phyloP scores from a whole-genome alignment of 2,113 vertebrate genomes.

The Cromileptes altivelis region DNA sequence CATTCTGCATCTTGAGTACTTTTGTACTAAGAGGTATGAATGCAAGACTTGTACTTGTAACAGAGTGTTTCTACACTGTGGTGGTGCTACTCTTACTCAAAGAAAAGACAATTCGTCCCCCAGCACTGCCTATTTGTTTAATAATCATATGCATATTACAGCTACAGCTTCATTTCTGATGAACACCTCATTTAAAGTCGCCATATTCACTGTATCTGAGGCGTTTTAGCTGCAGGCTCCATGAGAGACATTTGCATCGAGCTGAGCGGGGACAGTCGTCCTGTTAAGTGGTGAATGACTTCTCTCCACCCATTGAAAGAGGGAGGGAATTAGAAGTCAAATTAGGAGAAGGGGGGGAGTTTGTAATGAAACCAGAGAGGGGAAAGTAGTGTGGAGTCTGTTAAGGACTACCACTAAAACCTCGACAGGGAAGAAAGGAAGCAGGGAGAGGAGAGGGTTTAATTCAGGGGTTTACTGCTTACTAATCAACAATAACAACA shows the following conservation, averaged over 20 bases:
- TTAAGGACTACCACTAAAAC: background rate
- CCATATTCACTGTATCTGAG: background rate
- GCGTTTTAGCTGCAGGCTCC: background rate
- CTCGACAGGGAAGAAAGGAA: conserved; percentile 8
- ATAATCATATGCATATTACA: background rate
- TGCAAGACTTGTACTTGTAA: background rate
- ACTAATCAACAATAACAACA: no score
- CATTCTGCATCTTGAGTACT: background rate
- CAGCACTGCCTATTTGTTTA: background rate
- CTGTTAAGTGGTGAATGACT: background rate
- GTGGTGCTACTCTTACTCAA: background rate
- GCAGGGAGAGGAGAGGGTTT: background rate
- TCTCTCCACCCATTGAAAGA: conserved; percentile 26
- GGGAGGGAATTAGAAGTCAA: conserved; percentile 75
- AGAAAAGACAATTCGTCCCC: background rate
- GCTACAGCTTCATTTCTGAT: background rate
- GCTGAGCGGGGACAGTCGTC: background rate
- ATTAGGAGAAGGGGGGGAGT: conserved; percentile 54
- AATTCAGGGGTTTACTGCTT: background rate
- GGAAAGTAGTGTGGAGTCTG: conserved; percentile 42
- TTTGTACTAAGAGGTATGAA: background rate
- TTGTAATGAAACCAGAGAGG: conserved; percentile 43
- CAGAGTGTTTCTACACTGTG: background rate
- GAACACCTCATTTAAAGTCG: no score
- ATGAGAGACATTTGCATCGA: background rate